phyloP scores from a whole-genome alignment of 2,797 vertebrate genomes.

The Protosalanx chinensis region DNA sequence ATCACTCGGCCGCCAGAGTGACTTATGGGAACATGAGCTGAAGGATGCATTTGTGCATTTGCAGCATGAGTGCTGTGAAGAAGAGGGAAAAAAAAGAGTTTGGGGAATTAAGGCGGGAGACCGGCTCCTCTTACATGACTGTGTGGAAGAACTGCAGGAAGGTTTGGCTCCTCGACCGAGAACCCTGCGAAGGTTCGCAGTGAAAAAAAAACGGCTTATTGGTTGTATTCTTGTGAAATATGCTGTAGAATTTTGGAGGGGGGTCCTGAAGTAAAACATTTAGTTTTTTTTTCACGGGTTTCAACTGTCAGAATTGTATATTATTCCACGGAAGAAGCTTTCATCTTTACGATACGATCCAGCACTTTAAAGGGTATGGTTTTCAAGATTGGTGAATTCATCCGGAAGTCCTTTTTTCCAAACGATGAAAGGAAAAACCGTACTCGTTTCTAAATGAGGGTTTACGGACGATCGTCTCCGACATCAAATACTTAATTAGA shows the following conservation, averaged over 20 bases:
- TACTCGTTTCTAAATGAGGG: background rate
- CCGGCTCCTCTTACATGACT: slow-evolving; percentile 60
- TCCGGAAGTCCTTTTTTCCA: background rate
- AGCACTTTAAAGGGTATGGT: slow-evolving; percentile 60
- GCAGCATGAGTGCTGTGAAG: slow-evolving; percentile 64
- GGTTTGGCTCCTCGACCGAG: background rate
- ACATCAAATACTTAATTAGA: background rate
- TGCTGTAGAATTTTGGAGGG: background rate
- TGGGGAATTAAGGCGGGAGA: slow-evolving; percentile 63
- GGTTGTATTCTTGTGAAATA: background rate
- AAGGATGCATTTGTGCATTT: slow-evolving; percentile 77
- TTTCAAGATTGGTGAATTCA: background rate
- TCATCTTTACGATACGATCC: slow-evolving; percentile 43
- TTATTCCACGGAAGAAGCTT: slow-evolving; percentile 23
- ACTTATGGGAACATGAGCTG: slow-evolving; percentile 82
- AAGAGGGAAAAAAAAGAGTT: slow-evolving; percentile 55
- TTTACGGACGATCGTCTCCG: background rate
- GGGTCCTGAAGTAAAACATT: background rate
- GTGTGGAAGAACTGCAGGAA: slow-evolving; percentile 32
- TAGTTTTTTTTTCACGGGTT: slow-evolving; percentile 11
- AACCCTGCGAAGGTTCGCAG: background rate
- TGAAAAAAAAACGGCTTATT: background rate
- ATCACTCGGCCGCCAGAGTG: slow-evolving; percentile 84
- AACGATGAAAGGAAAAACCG: background rate
- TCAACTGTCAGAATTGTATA: slow-evolving; percentile 36